phyloP scores from a whole-genome alignment of 2,113 vertebrate genomes.

The Rallus limicola region DNA sequence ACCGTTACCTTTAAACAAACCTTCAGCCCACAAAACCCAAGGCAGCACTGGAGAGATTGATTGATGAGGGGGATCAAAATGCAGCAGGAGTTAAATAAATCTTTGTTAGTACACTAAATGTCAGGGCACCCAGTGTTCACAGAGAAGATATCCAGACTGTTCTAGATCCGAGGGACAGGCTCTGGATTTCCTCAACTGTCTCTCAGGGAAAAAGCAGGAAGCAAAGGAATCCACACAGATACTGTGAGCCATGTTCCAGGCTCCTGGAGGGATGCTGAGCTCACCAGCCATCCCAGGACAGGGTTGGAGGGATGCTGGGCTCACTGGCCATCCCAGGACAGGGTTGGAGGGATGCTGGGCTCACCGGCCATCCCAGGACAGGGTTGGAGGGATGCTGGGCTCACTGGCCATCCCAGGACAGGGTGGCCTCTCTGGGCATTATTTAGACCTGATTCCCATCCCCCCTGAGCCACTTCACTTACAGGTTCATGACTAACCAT shows the following conservation, averaged over 20 bases:
- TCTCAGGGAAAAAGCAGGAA: neutral
- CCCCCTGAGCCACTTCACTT: fast-evolving
- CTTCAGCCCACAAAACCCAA: neutral
- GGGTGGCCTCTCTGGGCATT: neutral
- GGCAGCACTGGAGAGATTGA: neutral
- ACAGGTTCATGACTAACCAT: neutral
- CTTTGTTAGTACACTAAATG: neutral
- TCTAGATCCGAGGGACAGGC: fast-evolving
- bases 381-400: fast-evolving
- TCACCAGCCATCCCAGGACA: fast-evolving
- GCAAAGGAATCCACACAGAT: neutral
- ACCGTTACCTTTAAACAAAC: neutral
- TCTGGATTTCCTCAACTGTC: neutral
- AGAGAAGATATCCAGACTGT: fast-evolving
- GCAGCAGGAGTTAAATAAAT: neutral
- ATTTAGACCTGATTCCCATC: fast-evolving
- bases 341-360: fast-evolving
- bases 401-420: neutral
- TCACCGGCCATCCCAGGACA: fast-evolving
- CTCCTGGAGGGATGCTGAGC: neutral
- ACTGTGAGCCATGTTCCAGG: fast-evolving
- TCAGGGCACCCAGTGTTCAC: neutral
- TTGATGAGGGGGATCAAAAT: neutral
- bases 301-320: fast-evolving
- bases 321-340: neutral